A percentile compares a stretch with the other conserved stretches of the same genome.
Evolutionary conservation across 2,113 vertebrate species (phyloP).

Genomic region (Columba janthina): DNA sequence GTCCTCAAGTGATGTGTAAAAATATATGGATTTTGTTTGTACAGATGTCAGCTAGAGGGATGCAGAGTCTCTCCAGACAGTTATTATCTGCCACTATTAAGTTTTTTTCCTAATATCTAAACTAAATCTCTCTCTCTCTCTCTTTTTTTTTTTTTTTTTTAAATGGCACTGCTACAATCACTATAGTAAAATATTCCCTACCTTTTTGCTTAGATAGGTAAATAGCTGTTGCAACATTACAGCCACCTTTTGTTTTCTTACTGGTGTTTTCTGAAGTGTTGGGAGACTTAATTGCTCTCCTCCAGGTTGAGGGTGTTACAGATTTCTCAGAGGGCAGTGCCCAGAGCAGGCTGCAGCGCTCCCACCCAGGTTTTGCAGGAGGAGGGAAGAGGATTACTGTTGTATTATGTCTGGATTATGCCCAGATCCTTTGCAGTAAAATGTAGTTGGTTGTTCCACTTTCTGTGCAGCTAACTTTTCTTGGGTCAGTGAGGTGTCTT

Average conservation of each 20-base stretch:
- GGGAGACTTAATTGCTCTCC: not conserved
- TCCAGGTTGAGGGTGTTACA: not conserved
- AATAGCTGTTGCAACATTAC: not conserved
- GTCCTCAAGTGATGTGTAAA: not conserved
- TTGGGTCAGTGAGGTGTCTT: not conserved
- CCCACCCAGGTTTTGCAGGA: not conserved
- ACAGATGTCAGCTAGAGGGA: not conserved
- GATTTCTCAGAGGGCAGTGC: not conserved
- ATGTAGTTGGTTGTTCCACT: rapidly evolving
- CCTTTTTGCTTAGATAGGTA: not conserved
- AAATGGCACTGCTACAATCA: not conserved
- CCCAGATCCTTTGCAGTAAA: not conserved
- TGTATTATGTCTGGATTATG: not conserved
- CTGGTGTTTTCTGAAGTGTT: not conserved
- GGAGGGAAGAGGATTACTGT: not conserved
- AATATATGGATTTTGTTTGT: not conserved
- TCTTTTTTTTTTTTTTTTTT: too few relatives aligned
- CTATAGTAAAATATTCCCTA: not conserved
- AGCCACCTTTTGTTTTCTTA: not conserved
- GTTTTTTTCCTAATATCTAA: not conserved
- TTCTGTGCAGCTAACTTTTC: not conserved
- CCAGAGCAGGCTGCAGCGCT: not conserved
- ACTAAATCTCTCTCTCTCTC: not conserved
- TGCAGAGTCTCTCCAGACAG: not conserved
- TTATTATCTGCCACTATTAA: not conserved